Evolutionary conservation across 2,113 vertebrate species (phyloP), one percentile per base, ranked within the genome.

Genomic region (Oryzias melastigma): DNA sequence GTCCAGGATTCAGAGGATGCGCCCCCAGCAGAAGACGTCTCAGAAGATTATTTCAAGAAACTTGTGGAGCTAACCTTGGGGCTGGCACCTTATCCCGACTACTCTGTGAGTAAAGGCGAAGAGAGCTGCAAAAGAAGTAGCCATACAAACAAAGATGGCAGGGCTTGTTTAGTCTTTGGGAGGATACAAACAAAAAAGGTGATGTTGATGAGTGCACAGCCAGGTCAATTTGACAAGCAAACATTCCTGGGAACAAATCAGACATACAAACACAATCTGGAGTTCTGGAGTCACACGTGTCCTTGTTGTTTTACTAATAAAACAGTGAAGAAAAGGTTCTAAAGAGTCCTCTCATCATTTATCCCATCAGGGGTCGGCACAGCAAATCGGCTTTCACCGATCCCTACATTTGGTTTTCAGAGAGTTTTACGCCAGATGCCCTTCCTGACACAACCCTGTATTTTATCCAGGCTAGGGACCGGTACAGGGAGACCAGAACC

Each of bases 91-190:
- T 94, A 97, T 95, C 93, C 94, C 93, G 93, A 93, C 92, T 96
- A 98, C 90, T 93, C 95, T 97, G 94, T 94, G 95, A 91, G 93
- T 96, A 96, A 98, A 94, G 94, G 93, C 89, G 97, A 93, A 95
- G 96, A 95, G 93, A 80, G 97, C 97, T 99, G 97, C 92, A 98
- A 98, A 95, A 99, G 94, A 99, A 96, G 98, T 91, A 91, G 94
- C 93, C 94, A 96, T 91, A 94, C 92, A 94, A 91, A 95, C 86
- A 92, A 91, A 94, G 71, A 71, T 72, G 67, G 85, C 63, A 88
- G 72, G 79, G 59, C 69, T 49, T 71, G 74, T 81, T 87, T 77
- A 88, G 78, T 84, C 82, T 87, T 72, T 67, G 62, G 73, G 70
- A 65, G 63, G 62, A 66, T 52, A 58, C 19, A 67, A 19, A 40